Evolutionary conservation across 2,888 invertebrate genomes (phyloP), one percentile per base, ranked within the genome.

Genomic region (Lochmaea capreae): DNA sequence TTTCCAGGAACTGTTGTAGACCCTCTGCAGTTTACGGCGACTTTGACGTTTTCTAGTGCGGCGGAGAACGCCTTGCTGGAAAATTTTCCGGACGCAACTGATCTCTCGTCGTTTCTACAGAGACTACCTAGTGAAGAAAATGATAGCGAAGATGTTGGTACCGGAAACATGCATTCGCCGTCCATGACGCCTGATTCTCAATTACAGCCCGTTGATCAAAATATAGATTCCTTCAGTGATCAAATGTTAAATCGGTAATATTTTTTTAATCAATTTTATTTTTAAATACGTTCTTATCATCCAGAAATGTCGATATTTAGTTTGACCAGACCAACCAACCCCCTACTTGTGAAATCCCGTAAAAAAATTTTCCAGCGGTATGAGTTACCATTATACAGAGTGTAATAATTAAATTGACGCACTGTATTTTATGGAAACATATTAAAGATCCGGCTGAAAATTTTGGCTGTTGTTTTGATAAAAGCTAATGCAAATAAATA

Each of bases 1-100:
- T 46, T 93, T 46, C 88, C 89, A n/a, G 93, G 93, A 52, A 91
- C 91, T 39, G 92, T 93, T 1, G 94, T 95, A 54, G 95, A 95
- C 86, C 94, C 94, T 43, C 88, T 94, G 65, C 95, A 95, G 82
- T 95, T 96, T 85, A 93, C 93, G 10, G 94, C 94, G 3, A 94
- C 95, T 0, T 86, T 96, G 69, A 94, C 95, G 67, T 94, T 96
- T 84, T 92, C 93, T 63, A 92, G 92, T 63, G 91, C 94, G 14
- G 93, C 94, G 49, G 95, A 95, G 86, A 92, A 93, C 81, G 90
- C 92, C 2, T 88, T 95, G 67, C 89, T 95, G 79, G 95, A 95
- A 81, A 93, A 92, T 80, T 88, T 95, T 12, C 92, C 93, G 49
- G 95, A 95, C 84, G 92, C 94, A 0, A 93, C 94, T 18, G 95